Base-by-base conservation (phyloP, 2,888 invertebrate genomes). In the Lacanobia wlatinum region DNA sequence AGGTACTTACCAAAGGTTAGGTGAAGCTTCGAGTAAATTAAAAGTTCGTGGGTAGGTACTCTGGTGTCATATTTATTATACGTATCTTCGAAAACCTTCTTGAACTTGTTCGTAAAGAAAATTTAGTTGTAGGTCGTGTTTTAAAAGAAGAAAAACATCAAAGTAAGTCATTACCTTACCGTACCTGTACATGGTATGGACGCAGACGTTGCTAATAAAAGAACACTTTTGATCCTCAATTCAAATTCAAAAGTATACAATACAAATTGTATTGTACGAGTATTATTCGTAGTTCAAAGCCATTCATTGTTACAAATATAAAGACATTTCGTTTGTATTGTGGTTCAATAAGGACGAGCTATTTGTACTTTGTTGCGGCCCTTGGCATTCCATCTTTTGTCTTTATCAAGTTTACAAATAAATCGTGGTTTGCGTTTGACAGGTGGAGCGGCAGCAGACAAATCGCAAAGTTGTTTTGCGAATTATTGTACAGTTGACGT, bases 361-460 rank as follows among this genome's bases (percentile, higher is more conserved):
- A 78, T 73, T 59, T 59, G 66, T 74, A 78, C 69, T 78, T 75
- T 75, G 75, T 76, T 72, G 23, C 73, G 46, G 69, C 21, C 55
- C 70, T 81, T 82, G 78, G 79, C 66, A 73, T 79, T 78, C 52
- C 66, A 74, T 76, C 76, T 84, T 82, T 87, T 79, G 80, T 85
- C 77, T 80, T 71, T 68, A 76, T 74, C 69, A 73, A 80, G 70
- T 79, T 78, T 63, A 77, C 61, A 67, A 81, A 83, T 79, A 83
- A 76, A 75, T 74, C 58, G 62, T 2, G 71, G 71, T 73, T 73
- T 79, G 70, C 52, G 61, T 76, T 78, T 71, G 79, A 72, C 74
- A 81, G 77, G 9, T 61, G 70, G 23, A 59, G 60, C 34, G 61
- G 34, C 23, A 46, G 53, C 64, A 70, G 71, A 70, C 43, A 66